phyloP scores from a whole-genome alignment of 2,113 vertebrate species.

The Saguinus midas region DNA sequence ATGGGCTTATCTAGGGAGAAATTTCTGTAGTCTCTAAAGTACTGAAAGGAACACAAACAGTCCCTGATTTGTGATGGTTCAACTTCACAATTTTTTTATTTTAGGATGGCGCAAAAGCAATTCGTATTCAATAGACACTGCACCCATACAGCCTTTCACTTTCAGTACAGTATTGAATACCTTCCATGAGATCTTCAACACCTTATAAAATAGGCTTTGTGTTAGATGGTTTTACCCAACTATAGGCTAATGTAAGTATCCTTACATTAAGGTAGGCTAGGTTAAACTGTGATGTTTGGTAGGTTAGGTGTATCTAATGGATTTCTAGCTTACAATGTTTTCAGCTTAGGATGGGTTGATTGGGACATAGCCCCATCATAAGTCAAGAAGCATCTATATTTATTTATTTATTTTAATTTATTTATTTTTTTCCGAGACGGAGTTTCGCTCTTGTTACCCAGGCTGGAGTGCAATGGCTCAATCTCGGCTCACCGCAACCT shows the following conservation, averaged over 20 bases:
- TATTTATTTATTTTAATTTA: too few species aligned
- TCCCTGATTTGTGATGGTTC: not conserved
- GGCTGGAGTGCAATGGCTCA: too few species aligned
- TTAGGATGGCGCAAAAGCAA: not conserved
- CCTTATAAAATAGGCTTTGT: not conserved
- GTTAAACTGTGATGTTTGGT: not conserved
- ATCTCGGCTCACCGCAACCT: too few species aligned
- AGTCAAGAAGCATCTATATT: not conserved
- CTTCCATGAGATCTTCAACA: not conserved
- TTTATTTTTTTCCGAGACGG: too few species aligned
- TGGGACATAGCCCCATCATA: not conserved
- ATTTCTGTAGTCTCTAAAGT: not conserved
- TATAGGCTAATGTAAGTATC: not conserved
- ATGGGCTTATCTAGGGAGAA: not conserved
- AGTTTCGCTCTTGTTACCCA: too few species aligned
- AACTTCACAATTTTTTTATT: not conserved
- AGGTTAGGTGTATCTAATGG: not conserved
- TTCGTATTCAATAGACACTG: not conserved
- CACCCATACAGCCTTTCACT: not conserved
- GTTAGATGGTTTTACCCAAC: not conserved
- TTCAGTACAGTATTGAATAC: not conserved
- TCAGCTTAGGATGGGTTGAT: not conserved
- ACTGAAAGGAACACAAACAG: not conserved
- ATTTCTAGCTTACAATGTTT: not conserved
- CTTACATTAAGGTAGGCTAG: not conserved